Evolutionary conservation across 2,888 invertebrate genomes (phyloP).

Genomic region (Tetragonisca angustula): DNA sequence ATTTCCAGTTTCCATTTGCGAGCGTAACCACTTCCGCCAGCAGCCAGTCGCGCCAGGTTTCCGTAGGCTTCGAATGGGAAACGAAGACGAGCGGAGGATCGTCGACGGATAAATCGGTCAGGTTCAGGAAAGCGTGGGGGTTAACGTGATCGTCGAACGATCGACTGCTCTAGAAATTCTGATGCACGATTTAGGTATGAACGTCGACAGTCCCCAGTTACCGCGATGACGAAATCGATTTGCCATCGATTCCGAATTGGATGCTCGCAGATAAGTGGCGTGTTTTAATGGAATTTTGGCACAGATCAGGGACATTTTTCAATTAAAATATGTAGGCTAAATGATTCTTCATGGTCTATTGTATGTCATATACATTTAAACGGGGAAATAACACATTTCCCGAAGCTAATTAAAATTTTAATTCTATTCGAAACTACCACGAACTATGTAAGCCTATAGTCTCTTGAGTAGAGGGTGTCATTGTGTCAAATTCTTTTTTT

Average conservation of each 20-base stretch:
- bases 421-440: no score
- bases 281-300: no score
- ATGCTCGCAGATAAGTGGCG: background rate
- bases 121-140: constrained; percentile 43
- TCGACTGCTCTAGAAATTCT: constrained; percentile 21
- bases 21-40: constrained; percentile 76
- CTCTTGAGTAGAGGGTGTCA: no score
- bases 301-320: no score
- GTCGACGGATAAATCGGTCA: constrained; percentile 58
- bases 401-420: no score
- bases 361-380: no score
- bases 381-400: no score
- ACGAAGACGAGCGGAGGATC: constrained; percentile 28
- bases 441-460: no score
- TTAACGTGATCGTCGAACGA: constrained; percentile 8
- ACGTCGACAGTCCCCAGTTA: background rate
- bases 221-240: background rate
- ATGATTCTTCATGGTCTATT: no score
- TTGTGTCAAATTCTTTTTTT: no score
- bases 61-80: constrained; percentile 49
- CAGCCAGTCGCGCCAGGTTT: constrained; percentile 70
- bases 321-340: no score
- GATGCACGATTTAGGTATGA: background rate
- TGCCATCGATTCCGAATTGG: no score
- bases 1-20: constrained; percentile 78